These are phyloP conservation scores for Neolamprologus longior DNA, from an alignment of 2,113 vertebrate genomes.

Conservation along the genomic window DNA sequence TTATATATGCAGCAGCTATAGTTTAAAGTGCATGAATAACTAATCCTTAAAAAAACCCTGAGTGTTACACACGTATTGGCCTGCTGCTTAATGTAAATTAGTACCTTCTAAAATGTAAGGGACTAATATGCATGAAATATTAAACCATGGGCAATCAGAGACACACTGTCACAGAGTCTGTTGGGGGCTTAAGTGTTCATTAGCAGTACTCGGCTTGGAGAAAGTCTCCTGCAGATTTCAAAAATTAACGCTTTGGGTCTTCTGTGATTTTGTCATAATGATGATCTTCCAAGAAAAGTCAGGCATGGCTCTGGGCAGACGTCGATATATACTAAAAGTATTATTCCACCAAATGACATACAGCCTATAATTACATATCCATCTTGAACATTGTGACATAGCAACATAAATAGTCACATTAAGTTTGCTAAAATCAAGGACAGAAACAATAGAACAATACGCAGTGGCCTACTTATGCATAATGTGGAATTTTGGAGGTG, in stretches of 20 bases:
- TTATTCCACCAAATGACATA: neutral
- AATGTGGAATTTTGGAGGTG: conserved; percentile 13
- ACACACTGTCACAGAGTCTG: conserved; percentile 51
- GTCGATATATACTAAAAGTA: neutral
- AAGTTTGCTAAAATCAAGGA: neutral
- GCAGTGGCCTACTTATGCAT: neutral
- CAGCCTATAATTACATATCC: neutral
- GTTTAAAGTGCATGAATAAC: neutral
- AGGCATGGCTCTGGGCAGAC: neutral
- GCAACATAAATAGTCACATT: neutral
- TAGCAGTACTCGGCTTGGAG: conserved; percentile 32
- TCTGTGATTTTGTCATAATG: conserved; percentile 18
- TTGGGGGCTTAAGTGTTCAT: conserved; percentile 59
- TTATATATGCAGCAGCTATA: neutral
- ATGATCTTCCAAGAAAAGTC: neutral
- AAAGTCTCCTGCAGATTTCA: conserved; percentile 14
- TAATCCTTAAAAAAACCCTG: neutral
- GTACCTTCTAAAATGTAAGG: conserved; percentile 40
- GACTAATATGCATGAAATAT: conserved; percentile 60
- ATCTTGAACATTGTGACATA: neutral
- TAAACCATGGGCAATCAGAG: conserved; percentile 54
- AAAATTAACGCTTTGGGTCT: conserved; percentile 21
- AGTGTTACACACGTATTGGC: neutral
- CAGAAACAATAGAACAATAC: neutral
- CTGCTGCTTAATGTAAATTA: conserved; percentile 27